Base-by-base conservation (phyloP, 2,113 vertebrate genomes). In the Malaclemys terrapin region DNA sequence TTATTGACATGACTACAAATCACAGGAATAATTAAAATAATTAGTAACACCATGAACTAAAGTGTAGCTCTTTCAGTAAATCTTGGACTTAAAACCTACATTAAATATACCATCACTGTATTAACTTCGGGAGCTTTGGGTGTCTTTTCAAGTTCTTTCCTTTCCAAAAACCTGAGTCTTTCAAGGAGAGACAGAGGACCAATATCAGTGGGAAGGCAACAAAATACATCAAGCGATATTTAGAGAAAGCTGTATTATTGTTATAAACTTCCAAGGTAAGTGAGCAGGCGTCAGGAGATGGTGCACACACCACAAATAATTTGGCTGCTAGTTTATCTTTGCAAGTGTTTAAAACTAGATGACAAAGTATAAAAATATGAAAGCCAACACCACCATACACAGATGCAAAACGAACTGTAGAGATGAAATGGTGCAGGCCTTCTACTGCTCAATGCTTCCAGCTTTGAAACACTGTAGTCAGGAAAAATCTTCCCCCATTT, bases 301-400 rank as follows among this genome's bases (percentile, higher is more conserved):
- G 87, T 82, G 84, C 3, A 92, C 35, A 45, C 25, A 56, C 91
- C 72, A 49, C 16, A 76, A 85, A 78, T 85, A 91, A 80, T 90
- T 53, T 29, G 42, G 49, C 89, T 94, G 84, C 53, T 95, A 88
- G n/a, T 93, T 92, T 80, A 92, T 95, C 89, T 91, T 88, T 17
- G 2, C 29, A 59, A 95, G 83, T 92, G 92, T 96, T 97, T 94
- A 83, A 93, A 94, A 93, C 57, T 20, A 87, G 65, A 91, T 93
- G 94, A 93, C 93, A 94, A 87, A 5, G 38, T 52, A 89, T 72
- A 75, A 85, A 97, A 97, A 90, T 83, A 94, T 91, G 94, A 93
- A 96, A 94, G 84, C 52, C 62, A 95, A 79, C 29, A 82, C 56
- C 80, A 86, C 22, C 69, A 90, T 82, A 93, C 91, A 95, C 56